These are phyloP conservation scores for Suncus etruscus DNA, from an alignment of 2,113 vertebrate species.

Conservation along the genomic window DNA sequence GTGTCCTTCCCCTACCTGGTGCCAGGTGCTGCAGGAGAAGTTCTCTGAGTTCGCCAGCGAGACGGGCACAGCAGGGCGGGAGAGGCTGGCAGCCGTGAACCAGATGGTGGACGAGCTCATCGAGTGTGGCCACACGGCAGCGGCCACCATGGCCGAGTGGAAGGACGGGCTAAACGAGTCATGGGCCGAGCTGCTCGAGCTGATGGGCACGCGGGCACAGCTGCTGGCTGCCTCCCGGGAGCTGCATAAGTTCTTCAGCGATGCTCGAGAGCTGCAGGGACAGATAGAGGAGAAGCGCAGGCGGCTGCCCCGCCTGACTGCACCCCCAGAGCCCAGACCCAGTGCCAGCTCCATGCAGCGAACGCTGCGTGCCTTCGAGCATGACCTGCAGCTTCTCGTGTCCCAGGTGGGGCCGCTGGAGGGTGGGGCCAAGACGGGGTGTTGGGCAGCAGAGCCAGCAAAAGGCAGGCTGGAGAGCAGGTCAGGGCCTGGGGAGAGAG, in stretches of 20 bases:
- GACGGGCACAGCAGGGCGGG: conserved; percentile 92
- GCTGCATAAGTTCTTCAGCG: conserved; percentile 96
- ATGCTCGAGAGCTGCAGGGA: conserved; percentile 92
- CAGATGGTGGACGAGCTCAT: conserved; percentile 99
- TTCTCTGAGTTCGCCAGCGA: conserved; percentile 95
- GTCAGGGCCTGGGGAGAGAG: background rate
- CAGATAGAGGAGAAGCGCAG: conserved; percentile 95
- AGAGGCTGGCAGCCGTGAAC: conserved; percentile 94
- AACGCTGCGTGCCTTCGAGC: conserved; percentile 93
- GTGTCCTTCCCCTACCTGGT: fast-evolving
- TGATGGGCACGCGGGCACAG: conserved; percentile 96
- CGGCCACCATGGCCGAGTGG: conserved; percentile 97
- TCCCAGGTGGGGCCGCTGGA: conserved; percentile 87
- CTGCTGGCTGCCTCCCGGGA: conserved; percentile 95
- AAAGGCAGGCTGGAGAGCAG: background rate
- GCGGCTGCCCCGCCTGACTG: conserved; percentile 90
- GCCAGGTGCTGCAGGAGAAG: conserved; percentile 94
- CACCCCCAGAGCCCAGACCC: conserved; percentile 86
- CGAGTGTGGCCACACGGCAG: conserved; percentile 95
- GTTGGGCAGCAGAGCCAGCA: background rate
- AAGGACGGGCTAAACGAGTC: conserved; percentile 97
- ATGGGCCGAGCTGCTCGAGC: conserved; percentile 96
- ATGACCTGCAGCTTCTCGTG: conserved; percentile 95
- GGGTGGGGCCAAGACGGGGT: fast-evolving
- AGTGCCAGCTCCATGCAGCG: conserved; percentile 93